phyloP scores from a whole-genome alignment of 2,888 invertebrate genomes.

The Nematopogon swammerdamellus region DNA sequence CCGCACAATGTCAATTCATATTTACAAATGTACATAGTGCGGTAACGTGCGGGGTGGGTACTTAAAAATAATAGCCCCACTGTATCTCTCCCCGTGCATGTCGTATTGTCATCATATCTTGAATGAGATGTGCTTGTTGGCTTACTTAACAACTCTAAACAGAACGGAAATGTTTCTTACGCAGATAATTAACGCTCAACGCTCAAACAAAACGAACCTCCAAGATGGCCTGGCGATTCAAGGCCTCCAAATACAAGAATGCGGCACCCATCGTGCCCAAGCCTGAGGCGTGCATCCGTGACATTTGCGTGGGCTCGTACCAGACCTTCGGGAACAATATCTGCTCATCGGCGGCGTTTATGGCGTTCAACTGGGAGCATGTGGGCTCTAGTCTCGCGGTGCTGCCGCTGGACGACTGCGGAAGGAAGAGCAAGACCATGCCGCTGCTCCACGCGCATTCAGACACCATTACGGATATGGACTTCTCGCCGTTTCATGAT shows the following conservation, averaged over 20 bases:
- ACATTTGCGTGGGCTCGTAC: constrained; percentile 88
- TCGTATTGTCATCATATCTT: too few relatives aligned
- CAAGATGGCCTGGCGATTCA: constrained; percentile 92
- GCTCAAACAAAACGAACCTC: background rate
- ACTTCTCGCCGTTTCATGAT: constrained; percentile 95
- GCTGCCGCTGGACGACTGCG: constrained; percentile 82
- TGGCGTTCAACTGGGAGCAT: constrained; percentile 95
- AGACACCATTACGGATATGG: constrained; percentile 92
- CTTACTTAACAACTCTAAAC: too few relatives aligned
- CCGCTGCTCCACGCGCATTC: constrained; percentile 81
- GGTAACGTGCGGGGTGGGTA: too few relatives aligned
- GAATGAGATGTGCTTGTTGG: too few relatives aligned
- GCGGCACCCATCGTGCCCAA: constrained; percentile 94
- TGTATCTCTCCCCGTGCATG: too few relatives aligned
- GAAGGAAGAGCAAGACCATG: constrained; percentile 85
- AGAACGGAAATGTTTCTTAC: too few relatives aligned
- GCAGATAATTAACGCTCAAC: too few relatives aligned
- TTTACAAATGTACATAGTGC: too few relatives aligned
- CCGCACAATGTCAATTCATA: too few relatives aligned
- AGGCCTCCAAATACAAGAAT: constrained; percentile 98
- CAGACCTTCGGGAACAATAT: constrained; percentile 96
- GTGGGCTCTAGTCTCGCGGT: constrained; percentile 89
- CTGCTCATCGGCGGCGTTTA: constrained; percentile 86
- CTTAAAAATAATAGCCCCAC: too few relatives aligned
- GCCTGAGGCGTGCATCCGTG: constrained; percentile 86